Conservation (phyloP, 2,888 invertebrate species). For the Allophyes oxyacanthae region DNA sequence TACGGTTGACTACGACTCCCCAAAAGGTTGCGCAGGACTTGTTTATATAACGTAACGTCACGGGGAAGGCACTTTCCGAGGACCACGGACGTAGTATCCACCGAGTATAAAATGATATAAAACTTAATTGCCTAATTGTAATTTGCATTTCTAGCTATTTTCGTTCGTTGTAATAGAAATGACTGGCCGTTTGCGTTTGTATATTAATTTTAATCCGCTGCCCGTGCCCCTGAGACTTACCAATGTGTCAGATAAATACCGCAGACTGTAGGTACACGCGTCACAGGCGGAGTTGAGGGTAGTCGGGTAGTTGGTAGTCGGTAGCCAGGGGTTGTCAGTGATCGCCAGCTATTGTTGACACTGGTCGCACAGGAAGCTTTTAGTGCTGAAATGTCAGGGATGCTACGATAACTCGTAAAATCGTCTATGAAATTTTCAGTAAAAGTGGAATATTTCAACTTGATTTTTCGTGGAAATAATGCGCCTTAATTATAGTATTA, state of each 20-base stretch:
- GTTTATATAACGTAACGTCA: too few species aligned
- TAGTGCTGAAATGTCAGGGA: slow-evolving; percentile 16
- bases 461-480: not conserved
- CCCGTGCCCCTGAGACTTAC: slow-evolving; percentile 13
- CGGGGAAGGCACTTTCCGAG: too few species aligned
- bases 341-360: slow-evolving; percentile 18
- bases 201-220: slow-evolving; percentile 25
- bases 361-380: slow-evolving; percentile 23
- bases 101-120: too few species aligned
- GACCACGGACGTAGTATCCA: too few species aligned
- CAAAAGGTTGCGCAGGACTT: too few species aligned
- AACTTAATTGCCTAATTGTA: too few species aligned
- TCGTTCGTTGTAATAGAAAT: too few species aligned
- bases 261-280: slow-evolving; percentile 3
- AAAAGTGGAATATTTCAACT: slow-evolving; percentile 3
- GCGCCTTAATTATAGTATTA: too few species aligned
- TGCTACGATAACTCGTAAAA: slow-evolving; percentile 8
- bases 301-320: not conserved
- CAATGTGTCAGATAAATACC: slow-evolving; percentile 18
- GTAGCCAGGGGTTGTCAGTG: slow-evolving; percentile 4
- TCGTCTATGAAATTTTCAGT: not conserved
- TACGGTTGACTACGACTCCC: too few species aligned
- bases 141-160: too few species aligned
- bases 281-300: slow-evolving; percentile 1
- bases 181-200: not conserved